Conservation (phyloP, 2,888 invertebrate genomes). For the Ectobius pallidus region DNA sequence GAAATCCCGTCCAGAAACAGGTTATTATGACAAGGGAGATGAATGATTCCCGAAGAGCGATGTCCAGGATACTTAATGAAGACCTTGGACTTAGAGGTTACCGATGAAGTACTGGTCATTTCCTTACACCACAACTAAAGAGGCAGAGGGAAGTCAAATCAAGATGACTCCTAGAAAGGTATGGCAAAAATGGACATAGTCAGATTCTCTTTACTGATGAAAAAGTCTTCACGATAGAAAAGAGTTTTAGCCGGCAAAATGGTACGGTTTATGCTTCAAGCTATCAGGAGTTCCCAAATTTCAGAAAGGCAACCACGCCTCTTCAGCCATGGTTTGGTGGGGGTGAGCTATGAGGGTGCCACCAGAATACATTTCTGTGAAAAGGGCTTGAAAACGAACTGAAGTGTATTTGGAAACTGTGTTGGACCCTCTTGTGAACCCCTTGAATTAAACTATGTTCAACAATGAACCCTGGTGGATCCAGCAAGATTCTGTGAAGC, state of each 20-base stretch:
- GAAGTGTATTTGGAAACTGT: background rate
- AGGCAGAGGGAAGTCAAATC: background rate
- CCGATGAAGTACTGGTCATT: background rate
- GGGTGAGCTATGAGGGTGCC: background rate
- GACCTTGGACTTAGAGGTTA: background rate
- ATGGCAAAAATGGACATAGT: background rate
- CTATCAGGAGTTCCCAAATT: background rate
- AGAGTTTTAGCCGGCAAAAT: background rate
- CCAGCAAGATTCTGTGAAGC: background rate
- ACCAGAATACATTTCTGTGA: background rate
- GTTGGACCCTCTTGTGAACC: background rate
- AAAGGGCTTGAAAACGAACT: background rate
- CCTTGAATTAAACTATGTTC: background rate
- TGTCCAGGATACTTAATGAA: background rate
- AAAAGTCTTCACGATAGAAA: constrained; percentile 8
- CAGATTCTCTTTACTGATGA: constrained; percentile 14
- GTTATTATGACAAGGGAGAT: background rate
- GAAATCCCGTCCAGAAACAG: too few relatives aligned
- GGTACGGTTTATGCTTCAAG: background rate
- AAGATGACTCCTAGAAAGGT: constrained; percentile 14
- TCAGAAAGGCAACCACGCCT: background rate
- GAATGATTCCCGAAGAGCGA: background rate
- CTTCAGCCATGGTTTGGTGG: background rate
- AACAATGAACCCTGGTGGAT: background rate
- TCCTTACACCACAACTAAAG: background rate